Evolutionary conservation across 2,888 invertebrate genomes (phyloP), one percentile per base, ranked within the genome.

Genomic region (Eurois occulta): DNA sequence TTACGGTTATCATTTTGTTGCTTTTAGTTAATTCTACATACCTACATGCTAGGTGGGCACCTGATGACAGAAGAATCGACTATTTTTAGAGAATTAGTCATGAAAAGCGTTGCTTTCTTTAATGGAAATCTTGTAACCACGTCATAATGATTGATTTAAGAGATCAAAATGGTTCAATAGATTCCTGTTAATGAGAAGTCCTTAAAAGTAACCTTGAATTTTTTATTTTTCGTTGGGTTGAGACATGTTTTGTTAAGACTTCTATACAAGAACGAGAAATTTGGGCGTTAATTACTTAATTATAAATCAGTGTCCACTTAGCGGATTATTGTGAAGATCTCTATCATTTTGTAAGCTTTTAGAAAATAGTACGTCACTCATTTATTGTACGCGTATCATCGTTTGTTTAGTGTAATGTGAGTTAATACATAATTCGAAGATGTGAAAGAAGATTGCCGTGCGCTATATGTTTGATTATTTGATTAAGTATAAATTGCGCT

Each of bases 291-390:
- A 83, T 77, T 83, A 81, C 77, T 84, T 81, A 84, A 78, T 73
- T 72, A 74, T 68, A 73, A 84, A 81, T 85, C 90, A 89, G 88
- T 92, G 92, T 93, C 91, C 93, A 93, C 89, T 93, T 95, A 94
- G 94, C 92, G 88, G 93, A 93, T 92, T 94, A 90, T 93, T 91
- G 90, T 91, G 91, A 93, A 94, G 95, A 95, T 95, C 95, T 95
- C 95, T 90, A 82, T 88, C 89, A 84, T 86, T 88, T 85, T 85
- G 75, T 91, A 91, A 91, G 92, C 89, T 86, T 90, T 90, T 91
- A 91, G 88, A 87, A 86, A 89, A 88, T 92, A 91, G 89, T 89
- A 90, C 84, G 88, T 90, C 83, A 89, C 91, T 90, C 90, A 89
- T 92, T 92, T 92, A 91, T 91, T 91, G 72, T 83, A 73, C 90